phyloP scores from a whole-genome alignment of 2,888 invertebrate genomes.

The Cacoxenus indagator region DNA sequence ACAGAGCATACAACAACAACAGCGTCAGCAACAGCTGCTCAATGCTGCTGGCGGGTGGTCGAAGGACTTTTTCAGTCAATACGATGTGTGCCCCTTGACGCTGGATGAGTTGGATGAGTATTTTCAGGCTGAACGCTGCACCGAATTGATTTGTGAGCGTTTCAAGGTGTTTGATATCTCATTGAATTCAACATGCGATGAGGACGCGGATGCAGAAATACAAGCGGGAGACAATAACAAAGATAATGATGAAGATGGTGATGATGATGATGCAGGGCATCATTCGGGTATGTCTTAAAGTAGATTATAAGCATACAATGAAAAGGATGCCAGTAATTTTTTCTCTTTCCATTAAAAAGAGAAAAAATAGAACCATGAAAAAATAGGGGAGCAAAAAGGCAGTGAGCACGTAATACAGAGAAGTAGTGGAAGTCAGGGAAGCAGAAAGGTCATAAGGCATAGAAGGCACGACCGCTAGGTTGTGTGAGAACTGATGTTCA shows the following conservation, averaged over 20 bases:
- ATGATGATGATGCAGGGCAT: slow-evolving; percentile 77
- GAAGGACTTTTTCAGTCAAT: slow-evolving; percentile 64
- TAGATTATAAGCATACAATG: too few relatives aligned
- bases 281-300: slow-evolving; percentile 81
- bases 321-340: too few relatives aligned
- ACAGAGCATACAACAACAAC: slow-evolving; percentile 38
- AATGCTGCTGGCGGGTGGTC: slow-evolving; percentile 58
- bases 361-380: too few relatives aligned
- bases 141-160: slow-evolving; percentile 67
- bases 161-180: slow-evolving; percentile 65
- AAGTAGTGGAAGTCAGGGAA: too few relatives aligned
- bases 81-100: slow-evolving; percentile 66
- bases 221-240: slow-evolving; percentile 47
- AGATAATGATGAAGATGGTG: slow-evolving; percentile 66
- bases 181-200: slow-evolving; percentile 31
- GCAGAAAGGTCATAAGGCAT: too few relatives aligned
- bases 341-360: too few relatives aligned
- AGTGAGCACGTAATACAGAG: too few relatives aligned
- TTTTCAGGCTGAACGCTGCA: slow-evolving; percentile 68
- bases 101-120: slow-evolving; percentile 68
- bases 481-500: too few relatives aligned
- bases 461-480: too few relatives aligned
- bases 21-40: slow-evolving; percentile 8
- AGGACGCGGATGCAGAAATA: background rate
- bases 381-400: too few relatives aligned